These are phyloP conservation scores for Azorinus chamasolen DNA, from an alignment of 2,888 invertebrate genomes.

Conservation along the genomic window DNA sequence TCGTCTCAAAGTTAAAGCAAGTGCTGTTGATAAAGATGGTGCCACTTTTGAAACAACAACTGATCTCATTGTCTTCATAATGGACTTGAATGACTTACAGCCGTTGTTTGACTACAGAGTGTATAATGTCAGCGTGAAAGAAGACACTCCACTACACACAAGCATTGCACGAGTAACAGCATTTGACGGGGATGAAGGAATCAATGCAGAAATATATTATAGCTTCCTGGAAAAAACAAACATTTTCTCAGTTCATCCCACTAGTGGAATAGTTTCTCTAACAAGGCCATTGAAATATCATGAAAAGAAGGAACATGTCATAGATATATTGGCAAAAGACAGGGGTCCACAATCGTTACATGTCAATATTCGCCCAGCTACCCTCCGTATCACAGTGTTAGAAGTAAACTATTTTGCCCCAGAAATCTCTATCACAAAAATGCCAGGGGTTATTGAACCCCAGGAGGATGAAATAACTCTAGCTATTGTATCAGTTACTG, in stretches of 20 bases:
- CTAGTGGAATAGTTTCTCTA: constrained; percentile 94
- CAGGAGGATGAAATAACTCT: constrained; percentile 92
- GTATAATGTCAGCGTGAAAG: constrained; percentile 94
- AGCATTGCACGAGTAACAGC: constrained; percentile 92
- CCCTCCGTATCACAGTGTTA: constrained; percentile 90
- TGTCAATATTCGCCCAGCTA: constrained; percentile 87
- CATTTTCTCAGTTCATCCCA: constrained; percentile 95
- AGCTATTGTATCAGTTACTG: constrained; percentile 94
- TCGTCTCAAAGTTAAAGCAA: constrained; percentile 92
- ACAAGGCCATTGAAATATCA: constrained; percentile 91
- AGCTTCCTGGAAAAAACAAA: constrained; percentile 92
- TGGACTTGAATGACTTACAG: constrained; percentile 91
- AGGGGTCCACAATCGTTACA: constrained; percentile 89
- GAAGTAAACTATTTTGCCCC: constrained; percentile 95
- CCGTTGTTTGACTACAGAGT: constrained; percentile 97
- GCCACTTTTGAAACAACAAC: constrained; percentile 75
- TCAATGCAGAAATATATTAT: constrained; percentile 99
- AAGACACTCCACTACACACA: constrained; percentile 94
- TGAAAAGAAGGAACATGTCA: constrained; percentile 91
- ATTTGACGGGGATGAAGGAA: constrained; percentile 97
- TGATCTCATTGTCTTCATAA: constrained; percentile 88
- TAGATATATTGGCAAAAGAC: constrained; percentile 94
- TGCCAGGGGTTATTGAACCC: constrained; percentile 92
- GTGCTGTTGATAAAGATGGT: constrained; percentile 86
- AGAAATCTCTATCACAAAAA: constrained; percentile 92